A percentile compares a stretch with the other conserved stretches of the same genome.
Conservation (phyloP, 2,797 vertebrate species). For the Clamator glandarius region DNA sequence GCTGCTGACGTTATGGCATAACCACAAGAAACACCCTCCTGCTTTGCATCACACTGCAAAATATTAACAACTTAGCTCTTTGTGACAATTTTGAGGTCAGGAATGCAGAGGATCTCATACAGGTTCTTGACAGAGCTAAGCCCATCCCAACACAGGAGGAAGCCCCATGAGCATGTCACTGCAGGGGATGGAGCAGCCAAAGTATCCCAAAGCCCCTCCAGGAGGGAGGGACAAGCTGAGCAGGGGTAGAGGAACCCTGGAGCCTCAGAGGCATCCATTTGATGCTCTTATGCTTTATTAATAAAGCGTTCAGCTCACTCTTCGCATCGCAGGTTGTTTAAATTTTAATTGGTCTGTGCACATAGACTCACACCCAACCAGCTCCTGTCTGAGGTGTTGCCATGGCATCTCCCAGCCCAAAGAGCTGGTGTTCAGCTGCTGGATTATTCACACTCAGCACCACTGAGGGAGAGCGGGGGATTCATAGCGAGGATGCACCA, state of each 20-base stretch:
- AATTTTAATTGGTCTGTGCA: not conserved
- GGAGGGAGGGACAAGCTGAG: not conserved
- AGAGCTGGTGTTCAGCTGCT: rapidly evolving
- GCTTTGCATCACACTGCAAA: rapidly evolving
- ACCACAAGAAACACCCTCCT: not conserved
- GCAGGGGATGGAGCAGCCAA: not conserved
- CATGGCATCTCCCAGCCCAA: conserved; percentile 37
- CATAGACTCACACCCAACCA: not conserved
- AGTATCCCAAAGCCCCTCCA: not conserved
- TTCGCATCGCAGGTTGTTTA: not conserved
- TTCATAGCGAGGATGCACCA: not conserved
- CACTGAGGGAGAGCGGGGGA: not conserved
- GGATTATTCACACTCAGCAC: not conserved
- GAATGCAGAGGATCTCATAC: rapidly evolving
- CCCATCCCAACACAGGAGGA: not conserved
- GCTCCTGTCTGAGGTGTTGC: conserved; percentile 25
- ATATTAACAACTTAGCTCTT: rapidly evolving
- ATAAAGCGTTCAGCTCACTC: not conserved
- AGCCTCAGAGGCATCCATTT: not conserved
- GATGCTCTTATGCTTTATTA: not conserved
- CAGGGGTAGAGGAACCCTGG: not conserved
- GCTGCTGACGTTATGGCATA: rapidly evolving
- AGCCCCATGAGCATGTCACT: rapidly evolving
- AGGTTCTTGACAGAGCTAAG: not conserved
- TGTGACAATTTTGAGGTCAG: not conserved